Evolutionary conservation across 2,888 invertebrate species (phyloP).

Genomic region (Euplagia quadripunctaria): DNA sequence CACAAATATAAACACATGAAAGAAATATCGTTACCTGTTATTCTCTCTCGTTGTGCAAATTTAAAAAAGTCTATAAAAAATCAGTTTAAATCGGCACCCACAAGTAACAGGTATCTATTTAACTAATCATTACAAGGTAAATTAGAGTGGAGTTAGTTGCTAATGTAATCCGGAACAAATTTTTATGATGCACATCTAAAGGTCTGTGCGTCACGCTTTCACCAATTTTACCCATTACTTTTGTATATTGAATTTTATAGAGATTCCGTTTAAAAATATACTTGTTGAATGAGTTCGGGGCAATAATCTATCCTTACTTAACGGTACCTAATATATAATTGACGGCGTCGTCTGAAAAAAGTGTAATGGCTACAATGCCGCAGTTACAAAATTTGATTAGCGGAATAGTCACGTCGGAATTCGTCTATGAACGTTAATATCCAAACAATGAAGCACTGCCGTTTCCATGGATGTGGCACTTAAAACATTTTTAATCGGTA

Average conservation of each 20-base stretch:
- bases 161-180: constrained; percentile 51
- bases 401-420: constrained; percentile 85
- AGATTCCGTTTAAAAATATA: constrained; percentile 4
- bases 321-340: constrained; percentile 79
- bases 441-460: constrained; percentile 35
- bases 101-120: constrained; percentile 6
- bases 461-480: constrained; percentile 63
- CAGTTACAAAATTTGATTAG: constrained; percentile 87
- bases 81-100: constrained; percentile 1
- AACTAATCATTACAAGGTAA: constrained; percentile 46
- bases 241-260: constrained; percentile 18
- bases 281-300: constrained; percentile 38
- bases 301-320: constrained; percentile 72
- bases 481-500: not conserved
- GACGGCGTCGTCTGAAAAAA: constrained; percentile 77
- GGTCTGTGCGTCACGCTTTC: constrained; percentile 54
- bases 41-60: not conserved
- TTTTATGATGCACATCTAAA: constrained; percentile 52
- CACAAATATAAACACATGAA: not conserved
- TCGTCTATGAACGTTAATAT: constrained; percentile 71
- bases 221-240: constrained; percentile 43
- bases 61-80: not conserved
- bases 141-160: constrained; percentile 45
- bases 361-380: constrained; percentile 83
- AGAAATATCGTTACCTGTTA: not conserved